Base-by-base conservation (phyloP, 1,140 invertebrate genomes). In the Tribolium castaneum region DNA sequence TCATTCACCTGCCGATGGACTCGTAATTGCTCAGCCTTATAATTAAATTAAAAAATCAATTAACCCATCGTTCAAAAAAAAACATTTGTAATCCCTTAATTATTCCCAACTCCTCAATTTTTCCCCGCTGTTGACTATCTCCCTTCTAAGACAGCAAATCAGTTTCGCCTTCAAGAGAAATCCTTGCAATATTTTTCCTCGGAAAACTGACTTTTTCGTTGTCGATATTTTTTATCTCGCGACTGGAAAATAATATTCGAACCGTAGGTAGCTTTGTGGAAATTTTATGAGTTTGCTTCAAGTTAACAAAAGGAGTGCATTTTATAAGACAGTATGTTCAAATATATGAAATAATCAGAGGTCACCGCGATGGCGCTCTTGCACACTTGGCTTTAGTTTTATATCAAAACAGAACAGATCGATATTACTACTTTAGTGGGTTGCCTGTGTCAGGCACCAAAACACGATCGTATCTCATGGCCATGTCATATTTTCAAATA, bases 401-500 rank as follows among this genome's bases (percentile, higher is more conserved):
- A 66, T 66, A 66, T 66, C 59, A 66, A 35, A 66, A 66, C 59
- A 66, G 59, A 66, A 66, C 59, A 66, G 59, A 66, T 66, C 59
- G 59, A 66, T 66, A 66, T 66, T 66, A 66, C 59, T 66, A 66
- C 59, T 66, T 66, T 66, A 66, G 59, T 49, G 49, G 71, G 49
- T 73, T 73, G 71, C 71, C 49, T 73, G 49, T 73, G 71, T 73
- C 71, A 73, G 71, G 49, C 49, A 52, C 45, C 49, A 54, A 54
- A 73, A 54, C 50, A 73, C 52, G 71, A 73, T 52, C 71, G 49
- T 52, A 73, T 73, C 71, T 72, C 70, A 72, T 52, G 30, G 59
- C 30, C 59, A 66, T 66, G 59, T 66, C 59, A 66, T 66, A 66
- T 66, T 66, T 66, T 66, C 59, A 66, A 66, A 66, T 66, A 66